phyloP scores from a whole-genome alignment of 2,888 invertebrate genomes.

The Tetrapedia diversipes region DNA sequence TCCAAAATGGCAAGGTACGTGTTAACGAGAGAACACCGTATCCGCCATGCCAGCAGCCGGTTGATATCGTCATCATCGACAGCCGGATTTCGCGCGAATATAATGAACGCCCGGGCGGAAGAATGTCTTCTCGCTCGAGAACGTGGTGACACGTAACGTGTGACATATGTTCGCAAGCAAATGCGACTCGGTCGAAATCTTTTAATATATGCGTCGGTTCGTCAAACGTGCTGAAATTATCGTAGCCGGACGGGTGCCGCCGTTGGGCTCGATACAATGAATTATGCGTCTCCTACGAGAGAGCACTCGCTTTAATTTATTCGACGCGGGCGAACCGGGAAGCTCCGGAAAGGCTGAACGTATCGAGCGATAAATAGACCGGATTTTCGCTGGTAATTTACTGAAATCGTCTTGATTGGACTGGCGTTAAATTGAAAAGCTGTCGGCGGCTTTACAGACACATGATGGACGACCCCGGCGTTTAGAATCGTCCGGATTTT shows the following conservation, averaged over 20 bases:
- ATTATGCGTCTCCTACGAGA: slow-evolving; percentile 43
- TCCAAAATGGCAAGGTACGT: too few species aligned
- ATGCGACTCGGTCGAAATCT: slow-evolving; percentile 5
- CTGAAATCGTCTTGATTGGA: slow-evolving; percentile 10
- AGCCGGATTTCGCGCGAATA: neutral
- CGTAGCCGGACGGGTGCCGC: too few species aligned
- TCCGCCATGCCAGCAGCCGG: too few species aligned
- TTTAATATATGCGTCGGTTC: slow-evolving; percentile 21
- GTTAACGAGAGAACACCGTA: too few species aligned
- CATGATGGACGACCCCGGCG: neutral
- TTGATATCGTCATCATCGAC: too few species aligned
- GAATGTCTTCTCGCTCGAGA: neutral
- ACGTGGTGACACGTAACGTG: neutral
- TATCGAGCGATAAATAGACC: slow-evolving; percentile 24
- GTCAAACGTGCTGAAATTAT: slow-evolving; percentile 35
- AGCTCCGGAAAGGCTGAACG: neutral
- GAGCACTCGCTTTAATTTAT: slow-evolving; percentile 48
- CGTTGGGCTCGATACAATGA: slow-evolving; percentile 24
- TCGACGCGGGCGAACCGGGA: slow-evolving; percentile 9
- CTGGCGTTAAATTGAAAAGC: slow-evolving; percentile 10
- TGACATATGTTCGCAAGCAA: slow-evolving; percentile 3
- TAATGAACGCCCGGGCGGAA: slow-evolving; percentile 19
- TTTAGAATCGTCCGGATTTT: neutral
- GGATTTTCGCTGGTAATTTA: slow-evolving; percentile 23
- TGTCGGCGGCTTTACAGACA: neutral